Conservation (phyloP, 2,113 vertebrate species). For the Murina feae region DNA sequence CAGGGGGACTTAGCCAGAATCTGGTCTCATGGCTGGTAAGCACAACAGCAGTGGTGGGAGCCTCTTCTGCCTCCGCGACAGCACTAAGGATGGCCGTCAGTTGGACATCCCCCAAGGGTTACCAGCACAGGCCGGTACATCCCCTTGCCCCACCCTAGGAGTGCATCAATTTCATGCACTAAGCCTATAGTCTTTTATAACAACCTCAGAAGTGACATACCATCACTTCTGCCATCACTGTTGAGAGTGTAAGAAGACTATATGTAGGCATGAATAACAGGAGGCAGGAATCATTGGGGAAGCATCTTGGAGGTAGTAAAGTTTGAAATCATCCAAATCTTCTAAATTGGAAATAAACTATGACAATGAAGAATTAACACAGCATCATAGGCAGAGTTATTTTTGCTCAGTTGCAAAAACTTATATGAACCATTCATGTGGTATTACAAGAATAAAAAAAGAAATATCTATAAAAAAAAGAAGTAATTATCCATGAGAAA, state of each 20-base stretch:
- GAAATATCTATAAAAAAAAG: neutral
- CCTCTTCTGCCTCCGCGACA: no score
- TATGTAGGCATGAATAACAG: neutral
- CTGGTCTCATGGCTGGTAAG: no score
- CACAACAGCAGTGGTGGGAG: no score
- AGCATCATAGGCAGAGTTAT: neutral
- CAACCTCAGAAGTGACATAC: neutral
- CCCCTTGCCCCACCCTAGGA: no score
- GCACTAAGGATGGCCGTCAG: no score
- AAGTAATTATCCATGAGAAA: slow-evolving; percentile 17
- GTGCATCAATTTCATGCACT: no score
- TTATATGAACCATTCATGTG: neutral
- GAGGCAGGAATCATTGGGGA: neutral
- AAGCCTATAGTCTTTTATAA: neutral
- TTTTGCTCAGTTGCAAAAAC: slow-evolving; percentile 5
- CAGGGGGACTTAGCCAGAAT: no score
- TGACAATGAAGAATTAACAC: neutral
- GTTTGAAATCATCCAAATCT: neutral
- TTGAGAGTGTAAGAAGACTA: neutral
- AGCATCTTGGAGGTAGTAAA: neutral
- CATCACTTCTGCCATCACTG: neutral
- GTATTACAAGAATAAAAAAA: neutral
- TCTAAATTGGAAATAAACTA: neutral
- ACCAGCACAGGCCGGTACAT: no score
- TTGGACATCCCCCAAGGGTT: no score